phyloP scores from a whole-genome alignment of 2,113 vertebrate species.

The Ochotona curzoniae region DNA sequence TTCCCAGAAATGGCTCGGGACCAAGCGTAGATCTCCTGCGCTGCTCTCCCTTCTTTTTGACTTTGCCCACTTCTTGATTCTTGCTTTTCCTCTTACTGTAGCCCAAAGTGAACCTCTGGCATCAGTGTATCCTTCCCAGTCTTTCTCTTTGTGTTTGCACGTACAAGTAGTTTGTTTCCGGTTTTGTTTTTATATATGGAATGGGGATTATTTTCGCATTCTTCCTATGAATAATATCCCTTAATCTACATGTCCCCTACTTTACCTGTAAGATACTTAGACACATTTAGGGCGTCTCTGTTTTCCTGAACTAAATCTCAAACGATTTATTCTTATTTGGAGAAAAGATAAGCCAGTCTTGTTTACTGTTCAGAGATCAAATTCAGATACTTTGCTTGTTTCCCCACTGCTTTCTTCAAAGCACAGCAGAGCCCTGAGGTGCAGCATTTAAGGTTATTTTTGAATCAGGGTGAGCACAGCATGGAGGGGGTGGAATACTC shows the following conservation, averaged over 20 bases:
- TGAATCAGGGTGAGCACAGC: neutral
- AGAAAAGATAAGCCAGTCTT: neutral
- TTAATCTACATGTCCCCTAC: neutral
- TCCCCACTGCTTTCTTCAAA: neutral
- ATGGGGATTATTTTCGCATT: slow-evolving; percentile 3
- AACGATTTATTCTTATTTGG: neutral
- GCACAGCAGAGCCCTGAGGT: neutral
- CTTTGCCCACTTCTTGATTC: neutral
- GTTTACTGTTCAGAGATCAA: neutral
- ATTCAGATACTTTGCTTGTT: neutral
- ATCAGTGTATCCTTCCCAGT: neutral
- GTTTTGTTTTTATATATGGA: slow-evolving; percentile 10
- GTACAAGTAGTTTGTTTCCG: neutral
- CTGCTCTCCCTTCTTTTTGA: neutral
- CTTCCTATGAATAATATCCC: neutral
- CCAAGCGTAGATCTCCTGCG: neutral
- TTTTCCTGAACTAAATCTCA: slow-evolving; percentile 27
- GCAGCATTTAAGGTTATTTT: slow-evolving; percentile 36
- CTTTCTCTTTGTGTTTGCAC: slow-evolving; percentile 13
- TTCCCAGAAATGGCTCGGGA: neutral
- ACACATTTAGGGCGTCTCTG: neutral
- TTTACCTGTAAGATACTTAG: neutral
- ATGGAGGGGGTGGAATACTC: neutral
- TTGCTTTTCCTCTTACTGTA: neutral
- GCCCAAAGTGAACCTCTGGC: neutral